Conservation (phyloP, 2,113 vertebrate species). For the Petromus typicus region DNA sequence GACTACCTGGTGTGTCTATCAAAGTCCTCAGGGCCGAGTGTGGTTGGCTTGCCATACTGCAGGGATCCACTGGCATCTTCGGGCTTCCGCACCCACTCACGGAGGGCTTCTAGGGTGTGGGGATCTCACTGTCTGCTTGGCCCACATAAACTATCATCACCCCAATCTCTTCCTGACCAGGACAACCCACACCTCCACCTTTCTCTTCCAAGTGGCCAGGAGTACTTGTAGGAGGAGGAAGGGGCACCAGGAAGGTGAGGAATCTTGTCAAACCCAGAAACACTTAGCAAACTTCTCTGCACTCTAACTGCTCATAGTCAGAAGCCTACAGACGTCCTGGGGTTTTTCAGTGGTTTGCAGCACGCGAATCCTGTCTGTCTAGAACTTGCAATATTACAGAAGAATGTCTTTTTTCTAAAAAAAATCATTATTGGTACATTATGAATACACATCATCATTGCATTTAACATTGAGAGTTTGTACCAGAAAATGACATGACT, state of each 20-base stretch:
- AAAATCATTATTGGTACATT: too few relatives aligned
- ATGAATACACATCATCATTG: too few relatives aligned
- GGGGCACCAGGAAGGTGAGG: fast-evolving
- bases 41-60: slow-evolving; percentile 10
- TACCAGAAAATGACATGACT: too few relatives aligned
- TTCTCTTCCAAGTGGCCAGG: fast-evolving
- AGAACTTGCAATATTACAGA: neutral
- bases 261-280: neutral
- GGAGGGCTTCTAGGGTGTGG: neutral
- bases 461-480: too few relatives aligned
- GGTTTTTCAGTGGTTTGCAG: fast-evolving
- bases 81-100: fast-evolving
- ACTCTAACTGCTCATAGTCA: fast-evolving
- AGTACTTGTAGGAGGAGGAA: neutral
- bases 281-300: fast-evolving
- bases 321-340: neutral
- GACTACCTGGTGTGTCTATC: neutral
- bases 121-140: too few relatives aligned
- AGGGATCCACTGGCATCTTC: neutral
- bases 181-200: too few relatives aligned
- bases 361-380: neutral
- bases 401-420: neutral
- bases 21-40: neutral
- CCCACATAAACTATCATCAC: fast-evolving
- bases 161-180: fast-evolving